Base-by-base conservation (phyloP, 2,113 vertebrate species). In the Sprattus sprattus region DNA sequence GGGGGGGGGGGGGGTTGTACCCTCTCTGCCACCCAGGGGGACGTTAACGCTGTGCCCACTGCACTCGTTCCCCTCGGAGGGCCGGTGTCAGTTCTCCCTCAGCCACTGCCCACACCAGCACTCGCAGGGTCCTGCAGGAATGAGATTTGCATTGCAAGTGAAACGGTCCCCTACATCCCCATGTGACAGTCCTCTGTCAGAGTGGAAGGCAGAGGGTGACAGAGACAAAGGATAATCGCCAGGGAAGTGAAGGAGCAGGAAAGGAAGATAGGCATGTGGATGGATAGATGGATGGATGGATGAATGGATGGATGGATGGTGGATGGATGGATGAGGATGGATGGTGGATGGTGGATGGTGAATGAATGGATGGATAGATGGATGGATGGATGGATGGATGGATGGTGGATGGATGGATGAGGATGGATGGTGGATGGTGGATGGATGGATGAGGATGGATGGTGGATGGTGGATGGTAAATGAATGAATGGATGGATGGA, bases 1-100 rank as follows among this genome's bases (percentile, higher is more conserved):
- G 89, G 1, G 39, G 39, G 39, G 86, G 81, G 10, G 88, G 88
- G 81, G 89, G 91, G 87, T 90, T 91, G 86, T 90, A 67, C 86
- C 88, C 89, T 89, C 86, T 85, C 84, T 44, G 78, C 71, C 82
- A 60, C 85, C 82, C 78, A 85, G 85, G 87, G 83, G 71, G 71
- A 85, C 52, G 91, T 91, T 92, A 83, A 60, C 20, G 54, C 20
- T 22, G 54, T 60, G 54, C 20, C 54, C 20, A 60, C 18, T 60
- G 54, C 18, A 60, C 54, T 22, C 54, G 20, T 22, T 60, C 54
- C 54, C 54, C 54, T 60, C 54, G 5, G 54, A 22, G 54, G 1
- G 18, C 18, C 54, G 4, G 4, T 15, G 52, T 18, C 82, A 60
- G 15, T 15, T 45, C 86, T 88, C 84, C 83, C 84, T 88, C 39